Evolutionary conservation across 2,888 invertebrate genomes (phyloP), one percentile per base, ranked within the genome.

Genomic region (Teleogryllus oceanicus): DNA sequence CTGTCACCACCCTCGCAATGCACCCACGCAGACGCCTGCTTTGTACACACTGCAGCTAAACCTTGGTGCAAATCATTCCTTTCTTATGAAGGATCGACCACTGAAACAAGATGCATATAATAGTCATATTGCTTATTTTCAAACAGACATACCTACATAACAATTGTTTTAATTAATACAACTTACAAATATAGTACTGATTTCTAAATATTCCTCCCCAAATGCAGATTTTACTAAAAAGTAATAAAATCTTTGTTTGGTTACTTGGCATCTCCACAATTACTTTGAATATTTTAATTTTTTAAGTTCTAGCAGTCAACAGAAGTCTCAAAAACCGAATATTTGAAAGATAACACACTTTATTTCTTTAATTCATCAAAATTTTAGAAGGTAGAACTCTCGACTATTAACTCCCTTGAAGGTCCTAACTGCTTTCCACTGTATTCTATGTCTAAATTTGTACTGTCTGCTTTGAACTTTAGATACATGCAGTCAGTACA

Each of bases 1-100:
- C 49, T 76, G 76, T 37, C 50, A 79, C 75, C 75, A 78, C 12
- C 18, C 50, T 50, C 0, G 37, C n/a, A 51, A 21, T n/a, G 21
- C 21, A 18, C 21, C 18, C 50, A 11, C 79, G 37, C 49, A 37
- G 20, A 62, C n/a, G n/a, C 13, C n/a, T 18, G 78, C 78, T 80
- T 81, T 80, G 81, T 80, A 82, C 80, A 78, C 20, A 62, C 13
- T 62, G 62, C n/a, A 62, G 74, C 82, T 79, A 82, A 21, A 37
- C 37, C 11, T 37, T 21, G 51, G 50, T 76, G 75, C 20, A 49
- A 80, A 82, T 82, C 82, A 82, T 81, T 82, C 82, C 75, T 82
- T 82, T 50, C 82, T 78, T 74, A 82, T 80, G 50, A 82, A 82
- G 16, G 82, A 82, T 62, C 82, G 78, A n/a, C 82, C 82, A 76